Percentiles rank a stretch among this genome's conserved stretches.
Evolutionary conservation across 2,113 vertebrate species (phyloP).

Genomic region (Bettongia penicillata): DNA sequence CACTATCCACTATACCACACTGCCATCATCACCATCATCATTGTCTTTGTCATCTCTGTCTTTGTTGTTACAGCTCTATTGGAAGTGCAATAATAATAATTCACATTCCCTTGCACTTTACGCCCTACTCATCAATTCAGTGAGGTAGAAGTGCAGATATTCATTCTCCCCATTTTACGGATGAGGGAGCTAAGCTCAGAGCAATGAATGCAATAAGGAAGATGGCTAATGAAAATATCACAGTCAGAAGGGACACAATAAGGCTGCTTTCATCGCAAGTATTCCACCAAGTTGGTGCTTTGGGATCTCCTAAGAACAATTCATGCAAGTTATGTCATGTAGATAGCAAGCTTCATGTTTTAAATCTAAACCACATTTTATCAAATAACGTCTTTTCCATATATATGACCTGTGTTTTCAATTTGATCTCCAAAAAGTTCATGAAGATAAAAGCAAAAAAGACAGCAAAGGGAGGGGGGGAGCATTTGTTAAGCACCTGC

Average conservation of each 20-base stretch:
- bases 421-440: neutral
- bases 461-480: neutral
- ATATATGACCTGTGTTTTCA: neutral
- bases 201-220: neutral
- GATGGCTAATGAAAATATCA: constrained; percentile 46
- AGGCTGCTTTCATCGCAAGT: neutral
- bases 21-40: neutral
- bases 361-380: constrained; percentile 18
- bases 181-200: neutral
- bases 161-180: neutral
- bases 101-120: too few species aligned
- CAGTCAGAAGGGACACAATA: constrained; percentile 5
- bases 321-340: constrained; percentile 19
- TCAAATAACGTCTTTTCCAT: constrained; percentile 8
- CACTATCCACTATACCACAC: neutral
- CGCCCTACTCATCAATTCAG: too few species aligned
- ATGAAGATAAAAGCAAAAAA: neutral
- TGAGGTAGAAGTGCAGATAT: neutral
- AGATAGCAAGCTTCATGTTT: neutral
- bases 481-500: neutral
- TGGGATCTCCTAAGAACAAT: constrained; percentile 14
- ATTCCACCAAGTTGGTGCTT: constrained; percentile 1
- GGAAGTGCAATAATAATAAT: too few species aligned
- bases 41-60: neutral
- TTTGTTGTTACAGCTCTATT: too few species aligned